A percentile compares a stretch with the other conserved stretches of the same genome.
Conservation (phyloP, 2,797 vertebrate species). For the Paedocypris micromegethes region DNA sequence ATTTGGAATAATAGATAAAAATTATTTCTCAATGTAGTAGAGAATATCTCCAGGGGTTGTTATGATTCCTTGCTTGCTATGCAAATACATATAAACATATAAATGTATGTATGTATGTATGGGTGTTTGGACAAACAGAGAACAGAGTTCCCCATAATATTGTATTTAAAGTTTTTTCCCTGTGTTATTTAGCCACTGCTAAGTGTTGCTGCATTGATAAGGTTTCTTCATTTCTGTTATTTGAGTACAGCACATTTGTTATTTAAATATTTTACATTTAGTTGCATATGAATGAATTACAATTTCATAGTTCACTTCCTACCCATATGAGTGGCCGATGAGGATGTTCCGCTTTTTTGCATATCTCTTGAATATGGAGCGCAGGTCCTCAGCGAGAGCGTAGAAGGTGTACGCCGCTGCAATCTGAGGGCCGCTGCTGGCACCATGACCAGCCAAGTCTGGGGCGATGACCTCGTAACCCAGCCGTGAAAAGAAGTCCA, state of each 20-base stretch:
- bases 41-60: too few species aligned
- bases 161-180: too few species aligned
- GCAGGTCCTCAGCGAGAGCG: constrained; percentile 89
- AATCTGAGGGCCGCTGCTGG: constrained; percentile 84
- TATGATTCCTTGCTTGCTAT: too few species aligned
- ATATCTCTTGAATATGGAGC: constrained; percentile 88
- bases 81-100: too few species aligned
- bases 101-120: too few species aligned
- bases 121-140: too few species aligned
- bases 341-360: constrained; percentile 90
- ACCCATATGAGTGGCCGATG: constrained; percentile 94
- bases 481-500: constrained; percentile 87
- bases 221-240: too few species aligned
- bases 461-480: constrained; percentile 95
- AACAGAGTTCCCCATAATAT: too few species aligned
- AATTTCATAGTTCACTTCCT: constrained; percentile 38
- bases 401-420: constrained; percentile 94
- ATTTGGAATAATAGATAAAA: too few species aligned
- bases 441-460: constrained; percentile 87
- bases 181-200: too few species aligned
- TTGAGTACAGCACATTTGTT: background rate
- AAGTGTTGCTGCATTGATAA: too few species aligned
- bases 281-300: background rate
- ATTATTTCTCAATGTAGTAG: too few species aligned
- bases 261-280: background rate